Conservation (phyloP, 2,797 vertebrate genomes). For the Xenops minutus region DNA sequence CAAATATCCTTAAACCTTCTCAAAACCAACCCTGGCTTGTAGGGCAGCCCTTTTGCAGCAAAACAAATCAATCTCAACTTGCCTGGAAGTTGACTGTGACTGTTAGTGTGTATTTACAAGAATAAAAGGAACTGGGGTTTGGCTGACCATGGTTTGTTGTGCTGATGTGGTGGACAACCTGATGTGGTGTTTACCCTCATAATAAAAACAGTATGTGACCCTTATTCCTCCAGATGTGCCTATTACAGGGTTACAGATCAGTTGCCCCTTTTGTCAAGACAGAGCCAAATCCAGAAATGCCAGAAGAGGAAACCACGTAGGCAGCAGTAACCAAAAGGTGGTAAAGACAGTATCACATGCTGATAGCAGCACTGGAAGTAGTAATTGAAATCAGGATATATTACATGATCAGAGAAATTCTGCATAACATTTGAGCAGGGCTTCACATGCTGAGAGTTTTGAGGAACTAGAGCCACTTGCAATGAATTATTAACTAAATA, state of each 20-base stretch:
- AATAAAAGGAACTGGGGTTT: background rate
- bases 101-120: background rate
- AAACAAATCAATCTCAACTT: background rate
- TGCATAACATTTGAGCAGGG: background rate
- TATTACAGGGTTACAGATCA: background rate
- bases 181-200: accelerated
- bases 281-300: background rate
- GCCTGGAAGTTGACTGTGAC: background rate
- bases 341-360: background rate
- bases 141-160: background rate
- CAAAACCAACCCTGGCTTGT: background rate
- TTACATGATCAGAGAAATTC: background rate
- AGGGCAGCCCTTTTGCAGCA: background rate
- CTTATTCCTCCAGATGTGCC: background rate
- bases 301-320: background rate
- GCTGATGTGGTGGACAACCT: background rate
- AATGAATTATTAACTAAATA: background rate
- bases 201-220: background rate
- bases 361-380: background rate
- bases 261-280: background rate
- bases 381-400: background rate
- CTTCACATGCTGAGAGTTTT: background rate
- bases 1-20: background rate
- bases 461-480: background rate
- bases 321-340: background rate